These are phyloP conservation scores for Machimus atricapillus DNA, from an alignment of 2,888 invertebrate genomes.

Conservation along the genomic window DNA sequence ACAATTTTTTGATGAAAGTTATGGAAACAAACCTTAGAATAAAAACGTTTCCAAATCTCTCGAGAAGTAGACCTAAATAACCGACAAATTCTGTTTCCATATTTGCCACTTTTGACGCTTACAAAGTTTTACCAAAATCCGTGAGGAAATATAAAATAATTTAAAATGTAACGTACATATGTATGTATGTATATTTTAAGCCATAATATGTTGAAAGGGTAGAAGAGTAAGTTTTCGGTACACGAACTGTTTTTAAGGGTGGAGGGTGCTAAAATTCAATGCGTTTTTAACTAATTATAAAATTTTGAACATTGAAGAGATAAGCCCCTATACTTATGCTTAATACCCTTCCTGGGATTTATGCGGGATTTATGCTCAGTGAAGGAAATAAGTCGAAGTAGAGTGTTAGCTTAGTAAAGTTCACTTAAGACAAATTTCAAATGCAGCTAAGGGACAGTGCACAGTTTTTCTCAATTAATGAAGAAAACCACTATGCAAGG, in stretches of 20 bases:
- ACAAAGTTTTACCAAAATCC: too few relatives aligned
- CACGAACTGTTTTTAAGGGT: not conserved
- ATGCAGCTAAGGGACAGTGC: not conserved
- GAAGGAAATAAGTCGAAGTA: not conserved
- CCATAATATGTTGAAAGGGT: too few relatives aligned
- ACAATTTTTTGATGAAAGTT: too few relatives aligned
- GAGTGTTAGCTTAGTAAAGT: not conserved
- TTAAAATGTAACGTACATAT: too few relatives aligned
- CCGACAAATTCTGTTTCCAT: too few relatives aligned
- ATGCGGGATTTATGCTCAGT: not conserved
- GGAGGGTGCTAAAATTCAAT: not conserved
- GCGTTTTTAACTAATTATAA: not conserved
- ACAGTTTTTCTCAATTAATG: not conserved
- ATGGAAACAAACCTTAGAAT: too few relatives aligned
- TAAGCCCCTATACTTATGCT: not conserved
- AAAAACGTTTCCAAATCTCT: too few relatives aligned
- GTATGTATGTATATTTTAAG: too few relatives aligned
- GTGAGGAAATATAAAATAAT: too few relatives aligned
- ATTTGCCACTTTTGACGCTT: too few relatives aligned
- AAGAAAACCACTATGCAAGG: not conserved
- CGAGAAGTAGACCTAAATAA: too few relatives aligned
- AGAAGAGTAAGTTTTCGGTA: not conserved
- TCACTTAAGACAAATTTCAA: not conserved
- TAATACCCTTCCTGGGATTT: not conserved
- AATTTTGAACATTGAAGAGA: not conserved